Percentiles rank a stretch among this genome's conserved stretches.
Evolutionary conservation across 1,140 invertebrate species (phyloP).

Genomic region (Aphis craccivora): DNA sequence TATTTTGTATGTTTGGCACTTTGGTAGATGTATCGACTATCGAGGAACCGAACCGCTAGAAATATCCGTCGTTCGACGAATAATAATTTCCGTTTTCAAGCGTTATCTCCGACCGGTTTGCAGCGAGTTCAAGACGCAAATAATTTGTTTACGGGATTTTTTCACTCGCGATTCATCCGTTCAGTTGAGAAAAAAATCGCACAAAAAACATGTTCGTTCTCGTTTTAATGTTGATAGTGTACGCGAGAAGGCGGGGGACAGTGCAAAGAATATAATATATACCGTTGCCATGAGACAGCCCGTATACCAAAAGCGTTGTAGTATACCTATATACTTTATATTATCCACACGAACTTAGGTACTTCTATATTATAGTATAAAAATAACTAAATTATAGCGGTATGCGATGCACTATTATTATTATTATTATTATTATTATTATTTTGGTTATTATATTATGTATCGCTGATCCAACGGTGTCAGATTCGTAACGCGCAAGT

Average conservation of each 20-base stretch:
- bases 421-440: background rate
- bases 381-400: background rate
- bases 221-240: background rate
- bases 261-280: background rate
- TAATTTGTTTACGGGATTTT: conserved; percentile 1
- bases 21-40: background rate
- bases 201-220: background rate
- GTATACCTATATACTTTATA: background rate
- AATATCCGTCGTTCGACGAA: background rate
- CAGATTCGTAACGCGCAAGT: background rate
- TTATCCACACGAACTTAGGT: background rate
- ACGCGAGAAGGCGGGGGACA: too few species aligned
- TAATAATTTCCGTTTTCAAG: conserved; percentile 17
- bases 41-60: background rate
- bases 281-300: background rate
- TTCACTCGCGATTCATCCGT: background rate
- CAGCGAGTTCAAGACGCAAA: background rate
- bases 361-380: background rate
- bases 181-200: background rate
- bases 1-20: background rate
- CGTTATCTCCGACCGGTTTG: background rate
- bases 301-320: background rate
- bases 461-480: background rate
- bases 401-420: background rate
- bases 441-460: background rate